Evolutionary conservation across 2,888 invertebrate genomes (phyloP).

Genomic region (Callyntrura sp.): DNA sequence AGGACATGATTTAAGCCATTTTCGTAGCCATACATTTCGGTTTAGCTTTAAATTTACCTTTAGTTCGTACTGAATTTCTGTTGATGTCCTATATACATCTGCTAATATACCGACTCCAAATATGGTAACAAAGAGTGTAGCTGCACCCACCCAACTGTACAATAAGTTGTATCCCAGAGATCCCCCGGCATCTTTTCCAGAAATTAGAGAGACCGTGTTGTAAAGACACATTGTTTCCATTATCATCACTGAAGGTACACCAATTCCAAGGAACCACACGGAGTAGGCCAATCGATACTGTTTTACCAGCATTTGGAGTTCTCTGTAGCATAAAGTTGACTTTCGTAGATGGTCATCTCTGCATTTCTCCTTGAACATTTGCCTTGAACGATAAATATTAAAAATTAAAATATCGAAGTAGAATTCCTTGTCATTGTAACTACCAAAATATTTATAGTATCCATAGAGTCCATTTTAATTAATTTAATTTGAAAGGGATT

Average conservation of each 20-base stretch:
- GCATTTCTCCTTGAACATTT: too few species aligned
- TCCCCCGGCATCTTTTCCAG: neutral
- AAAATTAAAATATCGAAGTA: too few species aligned
- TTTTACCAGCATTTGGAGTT: neutral
- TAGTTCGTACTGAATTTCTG: neutral
- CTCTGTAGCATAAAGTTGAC: neutral
- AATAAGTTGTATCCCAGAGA: neutral
- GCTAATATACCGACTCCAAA: neutral
- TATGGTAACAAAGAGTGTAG: neutral
- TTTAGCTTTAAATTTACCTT: neutral
- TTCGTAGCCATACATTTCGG: neutral
- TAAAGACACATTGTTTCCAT: neutral
- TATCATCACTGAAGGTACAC: neutral
- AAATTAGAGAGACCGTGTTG: neutral
- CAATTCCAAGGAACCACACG: neutral
- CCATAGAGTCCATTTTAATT: too few species aligned
- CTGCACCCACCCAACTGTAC: neutral
- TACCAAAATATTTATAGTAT: too few species aligned
- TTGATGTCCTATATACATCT: neutral
- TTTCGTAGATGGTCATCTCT: too few species aligned
- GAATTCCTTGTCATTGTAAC: too few species aligned
- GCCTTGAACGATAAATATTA: too few species aligned
- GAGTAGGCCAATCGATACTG: neutral
- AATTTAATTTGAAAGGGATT: too few species aligned
- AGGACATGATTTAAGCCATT: slow-evolving; percentile 11